These are phyloP conservation scores for Caloenas nicobarica DNA, from an alignment of 2,113 vertebrate species.

Conservation along the genomic window DNA sequence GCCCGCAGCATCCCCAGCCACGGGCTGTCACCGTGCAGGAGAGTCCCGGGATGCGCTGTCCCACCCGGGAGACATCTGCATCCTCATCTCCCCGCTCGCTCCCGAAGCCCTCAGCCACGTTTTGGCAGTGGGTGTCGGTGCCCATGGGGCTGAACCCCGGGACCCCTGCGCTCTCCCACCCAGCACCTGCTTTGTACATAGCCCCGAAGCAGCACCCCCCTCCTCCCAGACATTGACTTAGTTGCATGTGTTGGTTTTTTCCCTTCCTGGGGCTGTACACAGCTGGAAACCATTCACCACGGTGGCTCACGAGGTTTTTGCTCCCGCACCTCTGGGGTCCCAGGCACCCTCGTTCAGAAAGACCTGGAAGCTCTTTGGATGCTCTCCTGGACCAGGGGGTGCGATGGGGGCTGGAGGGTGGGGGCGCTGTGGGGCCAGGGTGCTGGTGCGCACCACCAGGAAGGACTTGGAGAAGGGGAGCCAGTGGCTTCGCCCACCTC, in stretches of 20 bases:
- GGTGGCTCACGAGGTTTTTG: background rate
- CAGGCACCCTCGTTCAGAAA: background rate
- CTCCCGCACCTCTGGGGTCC: background rate
- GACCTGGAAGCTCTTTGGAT: background rate
- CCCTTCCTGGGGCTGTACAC: background rate
- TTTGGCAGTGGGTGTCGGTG: background rate
- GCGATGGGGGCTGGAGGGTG: background rate
- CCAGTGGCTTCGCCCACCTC: background rate
- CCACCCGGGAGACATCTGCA: background rate
- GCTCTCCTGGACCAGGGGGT: background rate
- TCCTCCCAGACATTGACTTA: background rate
- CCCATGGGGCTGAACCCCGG: background rate
- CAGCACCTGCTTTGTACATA: slow-evolving; percentile 48
- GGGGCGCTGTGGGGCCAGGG: background rate
- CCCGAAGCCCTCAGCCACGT: background rate
- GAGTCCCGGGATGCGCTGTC: background rate
- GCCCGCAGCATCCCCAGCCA: background rate
- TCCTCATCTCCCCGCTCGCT: background rate
- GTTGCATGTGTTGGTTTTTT: slow-evolving; percentile 12
- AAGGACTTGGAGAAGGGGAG: background rate
- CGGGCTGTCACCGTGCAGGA: background rate
- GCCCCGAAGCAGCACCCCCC: background rate
- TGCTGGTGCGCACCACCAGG: background rate
- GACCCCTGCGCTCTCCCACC: background rate
- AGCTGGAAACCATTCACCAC: background rate